These are phyloP conservation scores for Thalpophila matura DNA, from an alignment of 2,888 invertebrate species.

Conservation along the genomic window DNA sequence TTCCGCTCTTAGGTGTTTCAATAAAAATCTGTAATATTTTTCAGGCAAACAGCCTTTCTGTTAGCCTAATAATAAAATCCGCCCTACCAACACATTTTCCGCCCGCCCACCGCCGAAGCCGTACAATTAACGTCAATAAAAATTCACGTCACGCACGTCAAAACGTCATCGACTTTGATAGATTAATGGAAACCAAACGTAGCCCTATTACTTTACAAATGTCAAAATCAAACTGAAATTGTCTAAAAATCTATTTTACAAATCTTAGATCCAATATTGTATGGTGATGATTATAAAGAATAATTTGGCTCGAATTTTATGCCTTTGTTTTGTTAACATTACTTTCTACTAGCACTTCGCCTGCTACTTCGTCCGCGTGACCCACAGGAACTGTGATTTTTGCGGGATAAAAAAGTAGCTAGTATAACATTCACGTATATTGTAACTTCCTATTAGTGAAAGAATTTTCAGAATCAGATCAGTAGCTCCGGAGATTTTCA, in stretches of 20 bases:
- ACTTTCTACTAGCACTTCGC: no score
- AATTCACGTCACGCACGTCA: conserved; percentile 29
- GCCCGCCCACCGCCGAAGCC: conserved; percentile 28
- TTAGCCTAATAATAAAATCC: conserved; percentile 40
- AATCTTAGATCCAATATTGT: no score
- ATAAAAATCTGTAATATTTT: conserved; percentile 12
- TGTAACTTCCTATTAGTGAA: no score
- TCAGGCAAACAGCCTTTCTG: conserved; percentile 30
- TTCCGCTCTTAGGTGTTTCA: not conserved
- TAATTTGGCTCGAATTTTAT: not conserved
- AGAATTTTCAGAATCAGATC: no score
- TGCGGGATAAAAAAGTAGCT: no score
- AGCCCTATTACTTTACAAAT: not conserved
- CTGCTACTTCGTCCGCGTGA: no score
- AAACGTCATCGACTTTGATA: conserved; percentile 24
- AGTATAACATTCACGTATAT: no score
- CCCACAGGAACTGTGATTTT: no score
- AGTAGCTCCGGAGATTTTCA: no score
- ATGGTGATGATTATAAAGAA: no score
- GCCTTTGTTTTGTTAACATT: no score
- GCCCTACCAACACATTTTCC: conserved; percentile 28
- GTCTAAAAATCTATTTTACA: not conserved
- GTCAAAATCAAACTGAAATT: not conserved
- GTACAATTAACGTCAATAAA: conserved; percentile 40
- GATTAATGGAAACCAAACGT: conserved; percentile 26